Evolutionary conservation across 2,797 vertebrate genomes (phyloP), one percentile per base, ranked within the genome.

Genomic region (Anolis apletophallus): DNA sequence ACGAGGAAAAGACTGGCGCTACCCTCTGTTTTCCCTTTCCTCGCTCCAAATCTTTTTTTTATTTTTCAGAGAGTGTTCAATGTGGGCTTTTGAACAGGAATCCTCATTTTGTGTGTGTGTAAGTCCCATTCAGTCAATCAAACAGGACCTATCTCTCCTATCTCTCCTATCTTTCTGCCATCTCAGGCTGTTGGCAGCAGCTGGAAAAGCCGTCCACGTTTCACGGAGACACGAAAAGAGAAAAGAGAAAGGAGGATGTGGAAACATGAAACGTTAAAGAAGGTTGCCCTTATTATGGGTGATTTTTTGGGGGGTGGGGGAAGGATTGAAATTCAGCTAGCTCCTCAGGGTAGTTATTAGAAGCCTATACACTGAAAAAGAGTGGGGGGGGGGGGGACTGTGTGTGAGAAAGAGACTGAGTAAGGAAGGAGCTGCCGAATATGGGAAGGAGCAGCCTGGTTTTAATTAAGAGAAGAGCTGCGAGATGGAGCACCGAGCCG

Each of bases 271-370:
- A 87, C 55, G 79, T 19, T 80, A 89, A 77, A 85, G 46, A 87
- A 75, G 94, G 84, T 77, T 89, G 71, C 55, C 88, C 61, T 68
- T 89, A 78, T 16, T 55, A 73, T 5, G 7, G 26, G 12, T 1
- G 21, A 61, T 64, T 29, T 64, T 64, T 64, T 29, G 16, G 34
- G 13, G 0, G 3, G n/a, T n/a, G n/a, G n/a, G n/a, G n/a, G 77
- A 71, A 77, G 34, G 29, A 73, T 40, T 88, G 78, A 73, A 82
- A 90, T 87, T 73, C 82, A 86, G 83, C 50, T 23, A 4, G 16
- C 82, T 91, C 74, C 93, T 82, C 80, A 90, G 88, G 84, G 88
- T 29, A 80, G 90, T 91, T 91, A 85, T 92, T 90, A 88, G 86
- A 91, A 72, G 84, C 85, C 52, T 29, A 54, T 64, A 77, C 88